These are phyloP conservation scores for Smutsia temminckii DNA, from an alignment of 2,797 vertebrate species.

Conservation along the genomic window DNA sequence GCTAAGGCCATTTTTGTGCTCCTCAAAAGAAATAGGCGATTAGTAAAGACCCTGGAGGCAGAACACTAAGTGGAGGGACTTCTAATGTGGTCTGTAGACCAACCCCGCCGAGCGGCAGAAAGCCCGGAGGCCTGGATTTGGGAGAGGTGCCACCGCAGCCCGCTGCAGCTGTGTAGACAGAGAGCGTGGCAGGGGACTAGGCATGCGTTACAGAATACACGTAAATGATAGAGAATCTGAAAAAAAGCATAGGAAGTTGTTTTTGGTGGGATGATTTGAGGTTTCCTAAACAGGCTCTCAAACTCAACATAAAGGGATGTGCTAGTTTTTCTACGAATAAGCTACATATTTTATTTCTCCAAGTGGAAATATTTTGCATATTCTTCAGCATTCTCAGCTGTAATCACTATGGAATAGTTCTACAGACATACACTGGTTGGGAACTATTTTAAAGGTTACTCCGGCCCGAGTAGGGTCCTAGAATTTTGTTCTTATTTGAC, in stretches of 20 bases:
- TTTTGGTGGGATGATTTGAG: neutral
- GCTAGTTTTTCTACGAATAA: neutral
- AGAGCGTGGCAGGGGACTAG: neutral
- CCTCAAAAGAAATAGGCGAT: conserved; percentile 40
- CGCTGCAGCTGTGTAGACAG: neutral
- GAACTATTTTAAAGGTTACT: neutral
- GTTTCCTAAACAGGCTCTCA: neutral
- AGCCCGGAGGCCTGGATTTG: neutral
- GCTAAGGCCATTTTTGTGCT: conserved; percentile 30
- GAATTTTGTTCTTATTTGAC: neutral
- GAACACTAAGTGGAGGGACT: neutral
- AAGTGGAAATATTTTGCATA: neutral
- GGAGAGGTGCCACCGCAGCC: neutral
- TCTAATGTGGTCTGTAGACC: conserved; percentile 5
- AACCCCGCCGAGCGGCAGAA: neutral
- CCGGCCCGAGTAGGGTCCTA: neutral
- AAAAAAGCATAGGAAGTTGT: neutral
- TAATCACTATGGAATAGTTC: neutral
- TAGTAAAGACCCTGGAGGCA: conserved; percentile 10
- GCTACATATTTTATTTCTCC: neutral
- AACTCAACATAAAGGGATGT: neutral
- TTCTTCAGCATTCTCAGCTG: neutral
- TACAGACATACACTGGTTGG: neutral
- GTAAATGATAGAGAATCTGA: neutral
- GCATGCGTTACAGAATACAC: neutral